Conservation (phyloP, 2,797 vertebrate genomes). For the Fundulus diaphanus region DNA sequence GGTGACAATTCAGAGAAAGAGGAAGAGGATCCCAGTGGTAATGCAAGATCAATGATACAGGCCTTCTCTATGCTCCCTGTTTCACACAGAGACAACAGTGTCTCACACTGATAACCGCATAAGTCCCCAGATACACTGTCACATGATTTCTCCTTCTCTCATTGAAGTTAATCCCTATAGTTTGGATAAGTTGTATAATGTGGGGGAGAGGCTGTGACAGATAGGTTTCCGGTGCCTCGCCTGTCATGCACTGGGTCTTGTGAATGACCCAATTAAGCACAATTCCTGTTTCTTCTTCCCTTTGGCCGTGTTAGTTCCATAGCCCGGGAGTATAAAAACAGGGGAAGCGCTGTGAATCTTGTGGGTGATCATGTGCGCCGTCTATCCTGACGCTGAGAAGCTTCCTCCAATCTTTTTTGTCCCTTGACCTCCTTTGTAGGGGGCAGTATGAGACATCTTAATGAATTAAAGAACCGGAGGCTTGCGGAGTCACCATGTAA, state of each 20-base stretch:
- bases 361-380: slow-evolving; percentile 29
- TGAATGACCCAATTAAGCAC: slow-evolving; percentile 69
- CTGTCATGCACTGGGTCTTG: slow-evolving; percentile 72
- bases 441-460: not conserved
- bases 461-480: slow-evolving; percentile 1
- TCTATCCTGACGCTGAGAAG: not conserved
- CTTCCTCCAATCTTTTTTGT: slow-evolving; percentile 8
- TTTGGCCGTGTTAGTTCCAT: slow-evolving; percentile 42
- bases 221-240: slow-evolving; percentile 53
- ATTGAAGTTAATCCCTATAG: slow-evolving; percentile 50
- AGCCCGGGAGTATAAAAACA: slow-evolving; percentile 53
- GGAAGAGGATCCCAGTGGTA: slow-evolving; percentile 34
- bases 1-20: slow-evolving; percentile 27
- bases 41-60: slow-evolving; percentile 66
- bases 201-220: slow-evolving; percentile 48
- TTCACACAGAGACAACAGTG: slow-evolving; percentile 70
- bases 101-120: slow-evolving; percentile 60
- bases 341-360: slow-evolving; percentile 19
- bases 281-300: slow-evolving; percentile 52
- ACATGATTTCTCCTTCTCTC: slow-evolving; percentile 59
- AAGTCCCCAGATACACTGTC: slow-evolving; percentile 63
- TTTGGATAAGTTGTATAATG: slow-evolving; percentile 59
- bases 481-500: not conserved
- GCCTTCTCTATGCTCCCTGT: slow-evolving; percentile 59
- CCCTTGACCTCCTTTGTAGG: slow-evolving; percentile 12